Percentiles rank a stretch among this genome's conserved stretches.
These are phyloP conservation scores for Fistularia tabacaria DNA, from an alignment of 2,797 vertebrate genomes.

Conservation along the genomic window DNA sequence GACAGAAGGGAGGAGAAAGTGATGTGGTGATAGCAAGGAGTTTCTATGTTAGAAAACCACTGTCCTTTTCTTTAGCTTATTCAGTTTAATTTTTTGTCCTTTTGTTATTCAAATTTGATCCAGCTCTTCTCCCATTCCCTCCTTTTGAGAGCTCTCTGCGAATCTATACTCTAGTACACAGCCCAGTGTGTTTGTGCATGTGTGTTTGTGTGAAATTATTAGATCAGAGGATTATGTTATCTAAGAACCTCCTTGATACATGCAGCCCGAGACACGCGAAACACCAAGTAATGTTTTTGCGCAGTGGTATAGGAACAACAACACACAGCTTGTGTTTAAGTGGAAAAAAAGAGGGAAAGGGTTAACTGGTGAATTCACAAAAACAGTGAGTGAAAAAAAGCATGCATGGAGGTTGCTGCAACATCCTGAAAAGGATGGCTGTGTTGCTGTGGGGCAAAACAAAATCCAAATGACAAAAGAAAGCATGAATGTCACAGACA, in stretches of 20 bases:
- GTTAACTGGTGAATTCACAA: constrained; percentile 22
- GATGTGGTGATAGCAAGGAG: background rate
- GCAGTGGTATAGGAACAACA: constrained; percentile 7
- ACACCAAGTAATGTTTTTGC: constrained; percentile 19
- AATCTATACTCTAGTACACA: constrained; percentile 9
- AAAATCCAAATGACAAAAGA: constrained; percentile 16
- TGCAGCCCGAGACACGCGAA: constrained; percentile 19
- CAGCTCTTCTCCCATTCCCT: background rate
- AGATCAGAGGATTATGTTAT: constrained; percentile 42
- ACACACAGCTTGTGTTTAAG: background rate
- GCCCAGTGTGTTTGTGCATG: constrained; percentile 2
- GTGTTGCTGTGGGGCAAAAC: constrained; percentile 14
- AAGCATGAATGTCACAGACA: constrained; percentile 11
- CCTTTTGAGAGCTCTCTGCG: constrained; percentile 14
- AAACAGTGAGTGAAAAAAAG: background rate
- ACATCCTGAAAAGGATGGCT: constrained; percentile 16
- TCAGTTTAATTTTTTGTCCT: background rate
- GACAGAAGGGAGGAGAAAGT: background rate
- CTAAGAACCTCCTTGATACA: constrained; percentile 32
- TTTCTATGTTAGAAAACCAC: background rate
- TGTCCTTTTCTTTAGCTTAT: constrained; percentile 3
- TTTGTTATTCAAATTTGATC: background rate
- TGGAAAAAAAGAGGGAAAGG: constrained; percentile 7
- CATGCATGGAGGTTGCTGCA: background rate
- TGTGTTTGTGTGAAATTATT: constrained; percentile 20